Base-by-base conservation (phyloP, 2,113 vertebrate species). In the Scomber japonicus region DNA sequence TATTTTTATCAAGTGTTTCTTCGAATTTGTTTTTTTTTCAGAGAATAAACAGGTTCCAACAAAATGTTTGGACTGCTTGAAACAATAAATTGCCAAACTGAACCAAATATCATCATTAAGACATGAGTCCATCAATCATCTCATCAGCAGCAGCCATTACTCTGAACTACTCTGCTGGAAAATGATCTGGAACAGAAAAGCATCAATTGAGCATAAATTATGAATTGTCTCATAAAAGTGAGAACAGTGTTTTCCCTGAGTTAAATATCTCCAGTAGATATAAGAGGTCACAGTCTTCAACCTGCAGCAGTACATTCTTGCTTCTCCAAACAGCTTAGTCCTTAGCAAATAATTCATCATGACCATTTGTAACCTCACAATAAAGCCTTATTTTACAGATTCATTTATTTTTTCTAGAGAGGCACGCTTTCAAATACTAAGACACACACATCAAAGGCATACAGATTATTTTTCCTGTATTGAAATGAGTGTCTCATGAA, bases 401-500 rank as follows among this genome's bases (percentile, higher is more conserved):
- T 24, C 3, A 27, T 27, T 61, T 21, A 0, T 19, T 63, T 65
- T 60, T 40, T 40, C 35, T 68, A 12, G 12, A 21, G 40, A 61
- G 15, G 24, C n/a, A 44, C 57, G 44, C 30, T 44, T 19, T 5
- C 59, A 82, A 27, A 30, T 12, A 16, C 30, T 40, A 15, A 54
- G 19, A 74, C 35, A 61, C 35, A 50, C 63, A 61, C 57, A 71
- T 84, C 64, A 89, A 85, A 89, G 61, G 54, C 44, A 62, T 12
- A 51, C 12, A 62, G 46, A 83, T 87, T 77, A 57, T 85, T 80
- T 54, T 63, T 27, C 40, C 21, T 54, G 74, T 48, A 21, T 24
- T 54, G 50, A 86, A 62, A 67, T 16, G 35, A 82, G 62, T 6
- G 14, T 70, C 75, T 89, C 77, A 78, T 88, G 78, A 78, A 91